Evolutionary conservation across 2,113 vertebrate genomes (phyloP).

Genomic region (Microcebus tavaratra): DNA sequence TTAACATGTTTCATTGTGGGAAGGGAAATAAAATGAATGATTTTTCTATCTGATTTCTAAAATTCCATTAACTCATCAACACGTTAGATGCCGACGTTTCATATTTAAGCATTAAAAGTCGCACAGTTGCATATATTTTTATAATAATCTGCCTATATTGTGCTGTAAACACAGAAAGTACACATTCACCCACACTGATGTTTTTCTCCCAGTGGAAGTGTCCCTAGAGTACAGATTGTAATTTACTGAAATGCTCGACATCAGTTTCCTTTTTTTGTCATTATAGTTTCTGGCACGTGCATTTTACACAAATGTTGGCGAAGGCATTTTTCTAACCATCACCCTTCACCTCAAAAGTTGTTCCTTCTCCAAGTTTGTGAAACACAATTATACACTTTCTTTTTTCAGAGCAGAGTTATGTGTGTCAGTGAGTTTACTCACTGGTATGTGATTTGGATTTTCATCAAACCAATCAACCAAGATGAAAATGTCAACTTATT

Average conservation of each 20-base stretch:
- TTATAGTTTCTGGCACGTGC: constrained; percentile 4
- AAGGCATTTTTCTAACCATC: background rate
- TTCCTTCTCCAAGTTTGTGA: background rate
- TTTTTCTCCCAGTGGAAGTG: background rate
- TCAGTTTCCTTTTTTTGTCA: background rate
- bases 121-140: background rate
- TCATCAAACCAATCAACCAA: constrained; percentile 27
- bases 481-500: background rate
- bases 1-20: background rate
- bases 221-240: background rate
- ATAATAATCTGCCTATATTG: background rate
- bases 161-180: background rate
- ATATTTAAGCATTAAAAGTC: background rate
- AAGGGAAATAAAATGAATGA: background rate
- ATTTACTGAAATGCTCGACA: constrained; percentile 22
- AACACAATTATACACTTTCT: background rate
- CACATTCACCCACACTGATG: background rate
- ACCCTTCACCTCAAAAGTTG: background rate
- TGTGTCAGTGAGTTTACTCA: background rate
- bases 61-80: background rate
- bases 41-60: constrained; percentile 10
- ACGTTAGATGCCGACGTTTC: background rate
- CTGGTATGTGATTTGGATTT: constrained; percentile 39
- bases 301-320: background rate
- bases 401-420: background rate